Evolutionary conservation across 2,888 invertebrate genomes (phyloP), one percentile per base, ranked within the genome.

Genomic region (Cremastinae sp.): DNA sequence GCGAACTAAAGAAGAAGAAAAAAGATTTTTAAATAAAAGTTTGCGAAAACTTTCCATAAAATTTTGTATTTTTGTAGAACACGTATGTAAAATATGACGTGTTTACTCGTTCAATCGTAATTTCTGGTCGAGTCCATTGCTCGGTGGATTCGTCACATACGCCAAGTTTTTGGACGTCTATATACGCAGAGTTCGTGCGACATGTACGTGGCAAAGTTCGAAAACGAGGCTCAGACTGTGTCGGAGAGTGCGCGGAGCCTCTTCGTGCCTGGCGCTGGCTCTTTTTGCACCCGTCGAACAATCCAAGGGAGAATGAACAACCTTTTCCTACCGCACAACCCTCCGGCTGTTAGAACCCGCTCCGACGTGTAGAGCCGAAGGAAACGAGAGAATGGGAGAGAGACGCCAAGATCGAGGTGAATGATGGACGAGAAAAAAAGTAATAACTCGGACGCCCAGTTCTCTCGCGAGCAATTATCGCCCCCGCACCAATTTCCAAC

Each of bases 211-310:
- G n/a, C n/a, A 59, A 43, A 45, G 70, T 61, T 56, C 43, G 45
- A 56, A 61, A 59, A 69, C 62, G 69, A 71, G 56, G 51, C 22
- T 61, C 53, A 72, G n/a, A 34, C 36, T 43, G 41, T 51, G 58
- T 36, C 62, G n/a, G n/a, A 20, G 34, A 34, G 73, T 75, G 78
- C 79, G 75, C 77, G 77, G 81, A 80, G 74, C 82, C 83, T 82
- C 78, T 84, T 85, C 85, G 86, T 86, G 84, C 87, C 86, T 86
- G 87, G 85, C 84, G 83, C 84, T 76, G 68, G 74, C 73, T 81
- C 82, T 78, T 83, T 83, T 84, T 75, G 82, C 80, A 80, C 79
- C 81, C 76, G 74, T 79, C 38, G 75, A 81, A 80, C 83, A 80
- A 83, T 83, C 83, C 64, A 41, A 73, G 73, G 81, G 83, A 78